Conservation (phyloP, 2,888 invertebrate species). For the Tenodera sinensis region DNA sequence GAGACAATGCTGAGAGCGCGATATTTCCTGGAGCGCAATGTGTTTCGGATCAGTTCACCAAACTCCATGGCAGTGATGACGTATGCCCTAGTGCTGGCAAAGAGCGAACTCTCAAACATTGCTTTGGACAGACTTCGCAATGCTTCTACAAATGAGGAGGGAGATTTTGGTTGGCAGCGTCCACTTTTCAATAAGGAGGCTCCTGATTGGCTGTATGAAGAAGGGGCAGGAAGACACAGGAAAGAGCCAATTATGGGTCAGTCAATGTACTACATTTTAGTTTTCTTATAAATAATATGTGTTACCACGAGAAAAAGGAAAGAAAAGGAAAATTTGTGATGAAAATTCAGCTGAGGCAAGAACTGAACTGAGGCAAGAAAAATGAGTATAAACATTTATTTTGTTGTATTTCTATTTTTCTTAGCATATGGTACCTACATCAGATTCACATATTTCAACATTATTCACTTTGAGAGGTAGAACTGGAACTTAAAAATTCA, state of each 20-base stretch:
- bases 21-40: constrained; percentile 55
- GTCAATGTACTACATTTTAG: not conserved
- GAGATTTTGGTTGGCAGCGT: constrained; percentile 64
- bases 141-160: constrained; percentile 62
- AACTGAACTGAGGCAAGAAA: too few relatives aligned
- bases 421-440: too few relatives aligned
- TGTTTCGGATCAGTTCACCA: constrained; percentile 55
- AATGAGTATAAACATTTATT: too few relatives aligned
- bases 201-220: constrained; percentile 42
- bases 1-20: constrained; percentile 49
- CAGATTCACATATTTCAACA: too few relatives aligned
- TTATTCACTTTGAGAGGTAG: too few relatives aligned
- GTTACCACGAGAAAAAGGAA: too few relatives aligned
- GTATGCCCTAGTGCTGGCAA: constrained; percentile 55
- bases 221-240: constrained; percentile 52
- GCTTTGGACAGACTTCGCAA: constrained; percentile 56
- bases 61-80: constrained; percentile 59
- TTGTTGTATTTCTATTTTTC: too few relatives aligned
- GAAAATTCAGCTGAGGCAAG: too few relatives aligned
- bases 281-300: too few relatives aligned
- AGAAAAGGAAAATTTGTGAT: too few relatives aligned
- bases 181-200: constrained; percentile 43
- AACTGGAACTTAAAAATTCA: too few relatives aligned
- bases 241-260: constrained; percentile 48
- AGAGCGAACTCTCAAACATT: constrained; percentile 54